phyloP scores from a whole-genome alignment of 1,140 invertebrate species.

The Nixonia krombeini region DNA sequence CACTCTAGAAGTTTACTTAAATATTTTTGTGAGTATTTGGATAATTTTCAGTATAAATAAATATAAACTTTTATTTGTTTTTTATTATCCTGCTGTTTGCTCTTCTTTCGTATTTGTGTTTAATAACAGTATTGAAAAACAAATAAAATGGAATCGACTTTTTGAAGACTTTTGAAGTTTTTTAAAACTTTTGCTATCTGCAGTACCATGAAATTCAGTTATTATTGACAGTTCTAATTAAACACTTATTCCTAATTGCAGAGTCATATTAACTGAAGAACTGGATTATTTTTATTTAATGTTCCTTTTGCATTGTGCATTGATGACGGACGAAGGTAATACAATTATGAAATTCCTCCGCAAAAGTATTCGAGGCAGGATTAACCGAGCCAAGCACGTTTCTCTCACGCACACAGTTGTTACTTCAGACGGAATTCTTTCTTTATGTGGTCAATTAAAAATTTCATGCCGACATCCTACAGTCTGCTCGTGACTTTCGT shows the following conservation, averaged over 20 bases:
- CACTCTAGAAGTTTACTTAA: too few relatives aligned
- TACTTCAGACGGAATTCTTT: slow-evolving; percentile 43
- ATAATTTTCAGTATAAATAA: too few relatives aligned
- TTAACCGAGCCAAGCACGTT: slow-evolving; percentile 26
- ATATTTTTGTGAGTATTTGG: too few relatives aligned
- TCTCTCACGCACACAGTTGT: slow-evolving; percentile 28
- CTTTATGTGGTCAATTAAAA: slow-evolving; percentile 51
- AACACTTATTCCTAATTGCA: too few relatives aligned
- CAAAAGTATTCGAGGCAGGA: slow-evolving; percentile 23
- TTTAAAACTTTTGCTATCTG: too few relatives aligned
- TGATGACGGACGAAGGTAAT: slow-evolving; percentile 24
- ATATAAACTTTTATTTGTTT: too few relatives aligned
- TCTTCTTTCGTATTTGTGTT: too few relatives aligned
- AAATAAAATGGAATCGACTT: too few relatives aligned
- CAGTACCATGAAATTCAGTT: too few relatives aligned
- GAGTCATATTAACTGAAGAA: not conserved
- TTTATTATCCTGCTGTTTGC: too few relatives aligned
- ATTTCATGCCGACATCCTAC: slow-evolving; percentile 47
- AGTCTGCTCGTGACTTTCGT: slow-evolving; percentile 36
- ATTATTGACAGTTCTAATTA: not conserved
- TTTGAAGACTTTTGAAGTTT: too few relatives aligned
- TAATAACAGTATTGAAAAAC: too few relatives aligned
- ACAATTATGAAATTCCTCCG: slow-evolving; percentile 31
- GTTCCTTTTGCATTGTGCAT: not conserved
- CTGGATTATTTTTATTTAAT: not conserved